Evolutionary conservation across 2,888 invertebrate genomes (phyloP), one percentile per base, ranked within the genome.

Genomic region (Eilema sororculum): DNA sequence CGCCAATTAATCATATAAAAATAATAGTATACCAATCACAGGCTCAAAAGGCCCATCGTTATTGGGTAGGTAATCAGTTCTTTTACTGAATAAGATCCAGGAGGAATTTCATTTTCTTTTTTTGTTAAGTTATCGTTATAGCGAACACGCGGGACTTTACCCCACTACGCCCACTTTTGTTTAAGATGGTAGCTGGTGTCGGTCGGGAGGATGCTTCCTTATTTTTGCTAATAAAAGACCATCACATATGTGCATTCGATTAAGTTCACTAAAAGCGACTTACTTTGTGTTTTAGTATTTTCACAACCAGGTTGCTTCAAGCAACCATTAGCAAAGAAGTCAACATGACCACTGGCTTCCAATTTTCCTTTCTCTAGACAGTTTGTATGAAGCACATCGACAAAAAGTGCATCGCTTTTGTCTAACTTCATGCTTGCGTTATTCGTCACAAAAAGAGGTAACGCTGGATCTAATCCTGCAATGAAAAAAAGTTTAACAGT

Each of bases 351-450:
- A 81, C 93, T 83, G 0, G 91, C 73, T 68, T 96, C 95, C 37
- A 96, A 79, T 82, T 96, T 94, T 9, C 96, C 96, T 62, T 95
- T 95, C 65, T 94, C 91, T 66, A 96, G 79, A 0, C 95, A 94
- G 82, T 97, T 96, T 0, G 97, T 96, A 80, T 97, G 97, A 10
- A 97, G 92, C 0, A 96, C 95, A 80, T 97, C 97, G 0, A 97
- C 96, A 78, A 96, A 96, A 0, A 93, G 90, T 0, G 96, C 97
- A 83, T 97, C 97, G 0, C 84, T 85, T 0, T 89, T 78, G 82
- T 96, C 96, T 33, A 97, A 78, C 80, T 96, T 96, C 57, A 89
- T 92, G 0, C 88, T 87, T 0, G 81, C 69, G 65, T 95, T 91
- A 0, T 87, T 88, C 0, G 95, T 93, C 0, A 95, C 95, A 77